Base-by-base conservation (phyloP, 2,888 invertebrate genomes). In the Trissolcus japonicus region DNA sequence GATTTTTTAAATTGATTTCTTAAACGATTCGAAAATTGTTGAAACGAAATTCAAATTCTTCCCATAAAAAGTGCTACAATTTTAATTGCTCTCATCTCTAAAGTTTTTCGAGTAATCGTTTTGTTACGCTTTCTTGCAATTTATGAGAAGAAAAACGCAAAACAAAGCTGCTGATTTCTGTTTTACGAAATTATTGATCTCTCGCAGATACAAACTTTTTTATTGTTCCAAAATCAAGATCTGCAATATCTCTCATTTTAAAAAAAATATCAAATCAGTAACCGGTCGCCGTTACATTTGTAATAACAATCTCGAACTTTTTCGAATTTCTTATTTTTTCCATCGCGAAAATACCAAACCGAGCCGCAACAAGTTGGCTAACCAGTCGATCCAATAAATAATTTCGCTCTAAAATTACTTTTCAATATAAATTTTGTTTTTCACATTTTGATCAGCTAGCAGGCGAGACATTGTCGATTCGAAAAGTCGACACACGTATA, bases 91-190 rank as follows among this genome's bases (percentile, higher is more conserved):
- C 35, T 35, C 35, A 35, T 35, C 35, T 35, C 29, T 6, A n/a
- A 35, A 35, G 35, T 67, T 66, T 67, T 48, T 62, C 62, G 72
- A 67, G 48, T 46, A 62, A 72, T 53, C 61, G 62, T 67, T 76
- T 67, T 72, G 76, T 62, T 69, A 76, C 76, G 76, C 76, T 76
- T 76, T 76, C 76, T 16, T 76, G 67, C 53, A 29, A 41, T 59
- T 57, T 41, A 19, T 50, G 29, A 50, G 59, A 35, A 41, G 53
- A 67, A 57, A 48, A 61, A 62, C 54, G 46, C 46, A 63, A 66
- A 53, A 61, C 55, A 46, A 50, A 75, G 41, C 60, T 63, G 61
- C 69, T 55, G 72, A 54, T 72, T 60, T 61, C 51, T 51, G 61
- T 61, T 75, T 68, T 69, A 60, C 75, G 59, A 63, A 75, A 75